Base-by-base conservation (phyloP, 2,888 invertebrate genomes). In the Gryllus longicercus region DNA sequence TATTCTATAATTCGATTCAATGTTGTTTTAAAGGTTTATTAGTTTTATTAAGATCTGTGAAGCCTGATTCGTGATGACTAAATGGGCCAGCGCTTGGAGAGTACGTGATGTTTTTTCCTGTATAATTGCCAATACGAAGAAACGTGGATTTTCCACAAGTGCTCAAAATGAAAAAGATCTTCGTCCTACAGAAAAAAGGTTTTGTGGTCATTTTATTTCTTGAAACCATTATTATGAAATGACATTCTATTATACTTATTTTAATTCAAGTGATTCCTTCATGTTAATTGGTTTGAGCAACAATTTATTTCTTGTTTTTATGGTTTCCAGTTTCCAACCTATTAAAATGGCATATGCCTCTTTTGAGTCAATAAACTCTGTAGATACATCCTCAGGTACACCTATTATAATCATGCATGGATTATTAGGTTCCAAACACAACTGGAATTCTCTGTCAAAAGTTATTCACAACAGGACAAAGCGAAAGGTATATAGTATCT, bases 331-430 rank as follows among this genome's bases (percentile, higher is more conserved):
- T 51, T 77, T 83, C 23, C 82, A 83, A 74, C 87, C 93, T 2
- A 90, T 94, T 10, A 90, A 92, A 84, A 87, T 95, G 85, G 90
- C 93, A 1, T 93, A 91, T 83, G 91, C 92, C 25, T 90, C 91
- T 25, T 94, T 92, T 84, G 93, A 93, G 85, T 86, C 86, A 2
- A 86, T 87, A n/a, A 86, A 87, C 63, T 84, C 86, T 78, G 86
- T 87, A 23, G 49, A 77, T 10, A 85, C 84, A 50, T 80, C 82
- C 38, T 81, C 80, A 76, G 84, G 85, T 74, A 87, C 90, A 1
- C 95, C 96, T n/a, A 86, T 98, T 78, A 87, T 97, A 8, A 93
- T 97, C 79, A 90, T 95, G 85, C 98, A 98, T 86, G 97, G 96
- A 0, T 88, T 98, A 18, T 91, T 99, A 83, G 96, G 97, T 0